Conservation (phyloP, 2,888 invertebrate genomes). For the Kryphioiulus occultus region DNA sequence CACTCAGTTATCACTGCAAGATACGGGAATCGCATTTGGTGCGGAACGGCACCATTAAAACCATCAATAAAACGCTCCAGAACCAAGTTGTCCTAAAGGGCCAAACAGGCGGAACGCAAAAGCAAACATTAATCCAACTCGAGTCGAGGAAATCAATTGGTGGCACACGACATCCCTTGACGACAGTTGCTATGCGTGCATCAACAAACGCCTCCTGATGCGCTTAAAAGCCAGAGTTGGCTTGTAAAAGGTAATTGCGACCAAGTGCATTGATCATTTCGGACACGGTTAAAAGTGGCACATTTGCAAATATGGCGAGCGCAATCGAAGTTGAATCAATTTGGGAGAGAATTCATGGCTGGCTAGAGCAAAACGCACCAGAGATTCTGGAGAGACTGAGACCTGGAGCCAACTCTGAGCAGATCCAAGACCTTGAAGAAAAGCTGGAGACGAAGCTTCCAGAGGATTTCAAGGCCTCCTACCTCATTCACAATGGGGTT, state of each 20-base stretch:
- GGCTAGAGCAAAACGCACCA: background rate
- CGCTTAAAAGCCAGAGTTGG: background rate
- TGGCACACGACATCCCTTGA: background rate
- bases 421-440: slow-evolving; percentile 35
- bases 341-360: background rate
- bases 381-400: background rate
- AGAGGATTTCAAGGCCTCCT: slow-evolving; percentile 29
- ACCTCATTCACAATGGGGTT: background rate
- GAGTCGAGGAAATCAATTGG: background rate
- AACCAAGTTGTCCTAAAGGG: background rate
- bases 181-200: background rate
- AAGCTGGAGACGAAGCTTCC: background rate
- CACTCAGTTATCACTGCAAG: background rate
- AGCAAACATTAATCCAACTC: background rate
- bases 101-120: background rate
- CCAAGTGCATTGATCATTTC: background rate
- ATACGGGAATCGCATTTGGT: background rate
- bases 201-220: background rate
- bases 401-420: background rate
- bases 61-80: background rate
- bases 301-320: background rate
- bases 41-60: background rate
- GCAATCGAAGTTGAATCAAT: background rate
- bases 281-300: background rate
- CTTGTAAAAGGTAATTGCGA: background rate